Percentiles rank a stretch among this genome's conserved stretches.
These are phyloP conservation scores for Dendrocincla fuliginosa DNA, from an alignment of 2,797 vertebrate species.

Conservation along the genomic window DNA sequence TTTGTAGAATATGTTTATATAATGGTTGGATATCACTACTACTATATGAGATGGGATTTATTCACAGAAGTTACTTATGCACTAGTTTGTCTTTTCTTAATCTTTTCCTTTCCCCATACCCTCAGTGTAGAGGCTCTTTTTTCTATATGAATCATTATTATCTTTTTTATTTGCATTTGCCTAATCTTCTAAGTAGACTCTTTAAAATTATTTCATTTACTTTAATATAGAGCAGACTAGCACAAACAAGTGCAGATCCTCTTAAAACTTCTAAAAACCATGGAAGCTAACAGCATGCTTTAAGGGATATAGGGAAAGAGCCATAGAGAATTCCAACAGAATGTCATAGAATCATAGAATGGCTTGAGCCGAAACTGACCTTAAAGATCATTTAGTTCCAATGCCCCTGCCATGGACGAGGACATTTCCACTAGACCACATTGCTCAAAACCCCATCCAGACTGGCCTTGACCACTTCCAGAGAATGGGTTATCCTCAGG, in stretches of 20 bases:
- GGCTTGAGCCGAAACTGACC: not conserved
- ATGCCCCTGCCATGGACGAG: too few species aligned
- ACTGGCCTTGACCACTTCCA: not conserved
- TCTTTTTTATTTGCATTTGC: not conserved
- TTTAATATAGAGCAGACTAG: not conserved
- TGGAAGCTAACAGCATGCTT: not conserved
- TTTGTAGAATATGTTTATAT: not conserved
- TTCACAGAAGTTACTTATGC: not conserved
- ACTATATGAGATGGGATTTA: not conserved
- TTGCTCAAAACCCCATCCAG: not conserved
- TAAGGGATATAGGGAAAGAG: not conserved
- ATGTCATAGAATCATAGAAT: not conserved
- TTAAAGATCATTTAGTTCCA: not conserved
- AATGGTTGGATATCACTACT: not conserved
- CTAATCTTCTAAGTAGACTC: not conserved
- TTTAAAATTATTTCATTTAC: not conserved
- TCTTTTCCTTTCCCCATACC: not conserved
- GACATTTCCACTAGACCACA: not conserved
- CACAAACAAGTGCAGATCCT: not conserved
- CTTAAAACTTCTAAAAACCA: not conserved
- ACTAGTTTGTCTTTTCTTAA: not conserved
- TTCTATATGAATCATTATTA: not conserved
- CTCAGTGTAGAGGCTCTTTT: not conserved
- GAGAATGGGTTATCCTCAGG: not conserved
- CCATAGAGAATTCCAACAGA: not conserved